Conservation (phyloP, 2,113 vertebrate genomes). For the Menura novaehollandiae region DNA sequence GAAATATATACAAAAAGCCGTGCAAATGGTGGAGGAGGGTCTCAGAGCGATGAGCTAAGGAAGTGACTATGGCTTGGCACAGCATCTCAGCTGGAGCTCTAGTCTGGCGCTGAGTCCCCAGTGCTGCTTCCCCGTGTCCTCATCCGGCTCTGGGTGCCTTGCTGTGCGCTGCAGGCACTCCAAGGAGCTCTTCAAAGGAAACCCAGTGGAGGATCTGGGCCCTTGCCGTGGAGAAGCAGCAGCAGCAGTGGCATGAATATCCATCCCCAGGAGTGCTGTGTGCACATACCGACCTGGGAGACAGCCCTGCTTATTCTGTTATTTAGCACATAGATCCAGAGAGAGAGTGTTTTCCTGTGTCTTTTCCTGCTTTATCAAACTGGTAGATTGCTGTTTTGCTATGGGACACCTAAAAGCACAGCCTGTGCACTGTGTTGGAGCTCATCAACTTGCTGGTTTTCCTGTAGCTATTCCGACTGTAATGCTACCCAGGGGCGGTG, state of each 20-base stretch:
- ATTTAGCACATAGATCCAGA: neutral
- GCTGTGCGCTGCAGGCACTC: neutral
- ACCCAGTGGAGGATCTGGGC: no score
- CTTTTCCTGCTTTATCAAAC: neutral
- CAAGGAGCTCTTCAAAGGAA: neutral
- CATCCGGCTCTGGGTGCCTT: fast-evolving
- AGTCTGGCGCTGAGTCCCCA: neutral
- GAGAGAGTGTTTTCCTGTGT: neutral
- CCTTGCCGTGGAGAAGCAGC: neutral
- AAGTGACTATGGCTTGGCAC: neutral
- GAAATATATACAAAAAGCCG: fast-evolving
- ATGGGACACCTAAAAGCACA: neutral
- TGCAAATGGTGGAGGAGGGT: neutral
- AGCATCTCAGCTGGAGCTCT: neutral
- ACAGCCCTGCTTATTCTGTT: neutral
- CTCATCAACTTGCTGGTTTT: neutral
- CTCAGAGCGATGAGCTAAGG: neutral
- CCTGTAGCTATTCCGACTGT: fast-evolving
- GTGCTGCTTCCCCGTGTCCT: neutral
- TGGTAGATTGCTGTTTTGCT: neutral
- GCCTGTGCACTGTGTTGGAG: neutral
- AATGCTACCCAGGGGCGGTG: fast-evolving
- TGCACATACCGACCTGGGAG: neutral
- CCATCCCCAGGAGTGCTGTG: fast-evolving
- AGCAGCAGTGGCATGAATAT: neutral